A percentile compares a stretch with the other conserved stretches of the same genome.
These are phyloP conservation scores for Trachymyrmex septentrionalis DNA, from an alignment of 1,140 invertebrate species.

Conservation along the genomic window DNA sequence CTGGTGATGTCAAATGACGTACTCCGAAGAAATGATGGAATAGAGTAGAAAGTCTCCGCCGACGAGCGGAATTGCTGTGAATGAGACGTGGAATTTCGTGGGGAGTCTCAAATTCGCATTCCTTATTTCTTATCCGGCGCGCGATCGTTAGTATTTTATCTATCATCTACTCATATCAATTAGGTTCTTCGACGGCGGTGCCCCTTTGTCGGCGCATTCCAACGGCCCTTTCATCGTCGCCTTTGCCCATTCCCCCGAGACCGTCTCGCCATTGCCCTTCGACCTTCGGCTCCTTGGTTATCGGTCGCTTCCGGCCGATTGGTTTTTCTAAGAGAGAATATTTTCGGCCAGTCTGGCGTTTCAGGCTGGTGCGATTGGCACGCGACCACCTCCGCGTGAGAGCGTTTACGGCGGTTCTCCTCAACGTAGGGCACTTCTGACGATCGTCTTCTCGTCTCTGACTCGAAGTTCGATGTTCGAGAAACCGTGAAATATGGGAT, in stretches of 20 bases:
- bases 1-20: background rate
- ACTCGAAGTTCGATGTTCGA: slow-evolving; percentile 10
- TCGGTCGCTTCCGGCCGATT: slow-evolving; percentile 51
- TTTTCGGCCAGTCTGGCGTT: slow-evolving; percentile 21
- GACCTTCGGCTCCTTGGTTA: slow-evolving; percentile 39
- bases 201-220: slow-evolving; percentile 61
- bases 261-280: slow-evolving; percentile 39
- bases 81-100: slow-evolving; percentile 29
- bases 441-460: slow-evolving; percentile 30
- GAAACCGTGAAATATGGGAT: slow-evolving; percentile 13
- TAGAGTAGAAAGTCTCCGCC: background rate
- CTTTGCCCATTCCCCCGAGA: background rate
- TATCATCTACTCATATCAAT: slow-evolving; percentile 73
- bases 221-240: slow-evolving; percentile 41
- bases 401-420: slow-evolving; percentile 21
- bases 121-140: slow-evolving; percentile 40
- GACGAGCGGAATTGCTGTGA: background rate
- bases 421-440: slow-evolving; percentile 1
- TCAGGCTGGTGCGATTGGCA: background rate
- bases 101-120: slow-evolving; percentile 54
- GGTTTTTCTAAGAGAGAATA: slow-evolving; percentile 51
- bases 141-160: slow-evolving; percentile 61
- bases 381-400: slow-evolving; percentile 10
- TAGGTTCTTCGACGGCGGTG: slow-evolving; percentile 50
- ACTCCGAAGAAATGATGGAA: background rate